phyloP scores from a whole-genome alignment of 2,113 vertebrate genomes.

The Narcine bancroftii region DNA sequence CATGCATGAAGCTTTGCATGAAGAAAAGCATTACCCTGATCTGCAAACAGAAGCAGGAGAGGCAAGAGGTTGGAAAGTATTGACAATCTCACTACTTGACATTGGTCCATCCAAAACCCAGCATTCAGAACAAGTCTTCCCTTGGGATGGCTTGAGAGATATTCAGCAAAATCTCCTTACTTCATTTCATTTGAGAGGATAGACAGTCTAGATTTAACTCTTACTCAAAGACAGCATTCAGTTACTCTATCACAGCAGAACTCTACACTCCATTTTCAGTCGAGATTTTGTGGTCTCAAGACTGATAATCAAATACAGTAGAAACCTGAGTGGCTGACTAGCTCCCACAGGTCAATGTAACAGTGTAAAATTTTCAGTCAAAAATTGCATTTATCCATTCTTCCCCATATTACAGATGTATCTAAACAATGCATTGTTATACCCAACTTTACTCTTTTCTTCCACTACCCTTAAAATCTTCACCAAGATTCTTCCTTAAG shows the following conservation, averaged over 20 bases:
- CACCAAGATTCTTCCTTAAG: not conserved
- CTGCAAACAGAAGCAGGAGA: too few species aligned
- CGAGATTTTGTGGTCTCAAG: not conserved
- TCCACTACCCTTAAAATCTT: not conserved
- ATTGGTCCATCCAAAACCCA: too few species aligned
- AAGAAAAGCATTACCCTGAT: too few species aligned
- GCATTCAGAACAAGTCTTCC: too few species aligned
- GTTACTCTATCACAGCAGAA: not conserved
- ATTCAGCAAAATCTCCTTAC: not conserved
- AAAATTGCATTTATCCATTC: not conserved
- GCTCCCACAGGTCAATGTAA: not conserved
- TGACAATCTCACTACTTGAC: too few species aligned
- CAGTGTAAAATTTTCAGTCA: not conserved
- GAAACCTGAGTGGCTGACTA: not conserved
- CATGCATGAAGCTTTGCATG: too few species aligned
- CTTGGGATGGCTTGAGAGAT: too few species aligned
- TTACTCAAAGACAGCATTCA: not conserved
- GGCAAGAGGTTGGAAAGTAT: too few species aligned
- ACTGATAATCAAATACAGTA: not conserved
- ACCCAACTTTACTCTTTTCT: not conserved
- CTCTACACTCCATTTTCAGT: not conserved
- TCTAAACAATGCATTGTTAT: not conserved
- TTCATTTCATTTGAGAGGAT: not conserved
- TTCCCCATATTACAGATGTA: not conserved
- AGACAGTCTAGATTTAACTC: not conserved